These are phyloP conservation scores for Aethes cnicana DNA, from an alignment of 2,888 invertebrate genomes.

Conservation along the genomic window DNA sequence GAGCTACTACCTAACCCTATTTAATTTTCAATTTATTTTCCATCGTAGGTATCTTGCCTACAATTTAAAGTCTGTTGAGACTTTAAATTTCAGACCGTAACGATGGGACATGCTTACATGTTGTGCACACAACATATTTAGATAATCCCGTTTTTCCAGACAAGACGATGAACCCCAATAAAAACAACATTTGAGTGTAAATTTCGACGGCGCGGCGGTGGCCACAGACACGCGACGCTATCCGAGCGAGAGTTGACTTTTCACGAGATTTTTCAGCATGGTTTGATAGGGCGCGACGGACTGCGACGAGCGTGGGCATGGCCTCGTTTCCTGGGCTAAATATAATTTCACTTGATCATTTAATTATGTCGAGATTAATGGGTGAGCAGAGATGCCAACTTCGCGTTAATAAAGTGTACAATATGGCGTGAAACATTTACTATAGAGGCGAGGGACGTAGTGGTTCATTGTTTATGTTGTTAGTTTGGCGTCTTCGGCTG, in stretches of 20 bases:
- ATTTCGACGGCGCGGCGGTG: slow-evolving; percentile 14
- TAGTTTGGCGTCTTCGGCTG: slow-evolving; percentile 19
- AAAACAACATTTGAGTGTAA: slow-evolving; percentile 30
- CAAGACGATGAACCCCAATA: slow-evolving; percentile 30
- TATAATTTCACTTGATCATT: slow-evolving; percentile 81
- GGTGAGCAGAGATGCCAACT: slow-evolving; percentile 70
- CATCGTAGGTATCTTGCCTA: too few species aligned
- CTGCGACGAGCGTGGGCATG: slow-evolving; percentile 59
- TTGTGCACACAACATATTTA: slow-evolving; percentile 30
- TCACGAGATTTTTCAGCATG: slow-evolving; percentile 47
- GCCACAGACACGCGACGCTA: slow-evolving; percentile 5
- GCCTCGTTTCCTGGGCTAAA: slow-evolving; percentile 77
- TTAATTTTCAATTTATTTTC: too few species aligned
- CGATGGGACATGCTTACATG: slow-evolving; percentile 27
- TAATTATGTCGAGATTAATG: slow-evolving; percentile 81
- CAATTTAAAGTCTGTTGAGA: slow-evolving; percentile 10
- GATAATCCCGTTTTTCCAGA: slow-evolving; percentile 30
- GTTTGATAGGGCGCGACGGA: slow-evolving; percentile 52
- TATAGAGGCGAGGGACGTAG: slow-evolving; percentile 43
- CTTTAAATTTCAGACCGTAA: slow-evolving; percentile 9
- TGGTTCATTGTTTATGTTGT: slow-evolving; percentile 39
- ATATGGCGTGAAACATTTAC: slow-evolving; percentile 59
- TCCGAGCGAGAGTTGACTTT: slow-evolving; percentile 30
- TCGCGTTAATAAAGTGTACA: slow-evolving; percentile 69
- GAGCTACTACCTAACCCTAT: too few species aligned